phyloP scores from a whole-genome alignment of 2,113 vertebrate genomes.

The Halcyon malimbica region DNA sequence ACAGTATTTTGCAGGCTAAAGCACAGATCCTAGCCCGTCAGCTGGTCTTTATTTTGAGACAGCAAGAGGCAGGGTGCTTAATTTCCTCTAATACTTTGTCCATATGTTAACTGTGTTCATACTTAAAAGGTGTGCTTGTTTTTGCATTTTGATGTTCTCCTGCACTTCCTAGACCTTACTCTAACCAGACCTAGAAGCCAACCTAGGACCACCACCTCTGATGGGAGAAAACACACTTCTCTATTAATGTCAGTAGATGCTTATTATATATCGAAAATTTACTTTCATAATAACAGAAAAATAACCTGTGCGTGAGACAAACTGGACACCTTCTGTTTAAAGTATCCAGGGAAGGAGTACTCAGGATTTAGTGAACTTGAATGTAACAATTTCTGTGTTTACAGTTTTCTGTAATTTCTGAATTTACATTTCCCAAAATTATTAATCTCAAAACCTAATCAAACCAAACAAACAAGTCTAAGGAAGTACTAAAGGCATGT shows the following conservation, averaged over 20 bases:
- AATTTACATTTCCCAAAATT: background rate
- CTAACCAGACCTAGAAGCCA: background rate
- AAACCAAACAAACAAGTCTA: constrained; percentile 46
- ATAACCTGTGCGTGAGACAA: background rate
- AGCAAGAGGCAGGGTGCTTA: background rate
- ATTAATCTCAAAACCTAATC: background rate
- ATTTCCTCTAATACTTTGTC: background rate
- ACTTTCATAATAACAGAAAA: background rate
- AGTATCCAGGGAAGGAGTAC: background rate
- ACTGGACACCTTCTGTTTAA: background rate
- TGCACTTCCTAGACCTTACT: background rate
- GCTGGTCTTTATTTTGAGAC: background rate
- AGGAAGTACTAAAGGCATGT: constrained; percentile 12
- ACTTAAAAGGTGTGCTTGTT: background rate
- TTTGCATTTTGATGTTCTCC: background rate
- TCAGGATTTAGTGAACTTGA: background rate
- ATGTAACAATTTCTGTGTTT: background rate
- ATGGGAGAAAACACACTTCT: background rate
- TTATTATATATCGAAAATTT: background rate
- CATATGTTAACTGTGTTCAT: background rate
- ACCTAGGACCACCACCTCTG: background rate
- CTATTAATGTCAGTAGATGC: background rate
- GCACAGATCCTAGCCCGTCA: background rate
- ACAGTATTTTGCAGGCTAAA: background rate
- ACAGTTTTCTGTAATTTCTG: too few species aligned